Conservation (phyloP, 1,140 invertebrate genomes). For the Oncopodura yosiiana region DNA sequence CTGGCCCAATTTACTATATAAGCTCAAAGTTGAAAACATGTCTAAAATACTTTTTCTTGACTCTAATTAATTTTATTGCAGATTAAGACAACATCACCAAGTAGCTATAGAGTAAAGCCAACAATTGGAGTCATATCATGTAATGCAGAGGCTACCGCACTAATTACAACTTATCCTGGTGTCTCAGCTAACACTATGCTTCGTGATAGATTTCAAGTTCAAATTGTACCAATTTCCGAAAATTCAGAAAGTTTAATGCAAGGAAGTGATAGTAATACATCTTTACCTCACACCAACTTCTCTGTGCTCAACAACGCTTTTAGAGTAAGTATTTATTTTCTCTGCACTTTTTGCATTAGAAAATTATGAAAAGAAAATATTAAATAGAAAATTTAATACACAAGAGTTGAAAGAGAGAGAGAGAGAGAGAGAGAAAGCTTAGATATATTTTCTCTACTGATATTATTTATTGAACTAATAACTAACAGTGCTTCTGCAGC, state of each 20-base stretch:
- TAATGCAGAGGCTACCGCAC: conserved; percentile 44
- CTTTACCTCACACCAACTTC: no score
- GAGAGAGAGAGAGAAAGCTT: no score
- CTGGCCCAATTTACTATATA: no score
- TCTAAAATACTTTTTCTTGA: no score
- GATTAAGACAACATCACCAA: conserved; percentile 70
- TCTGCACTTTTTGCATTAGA: not conserved
- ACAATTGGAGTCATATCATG: conserved; percentile 62
- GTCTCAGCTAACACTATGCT: conserved; percentile 4
- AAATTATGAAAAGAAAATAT: not conserved
- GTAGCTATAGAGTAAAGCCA: conserved; percentile 81
- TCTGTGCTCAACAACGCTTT: no score
- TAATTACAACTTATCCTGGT: conserved; percentile 19
- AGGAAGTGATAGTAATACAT: not conserved
- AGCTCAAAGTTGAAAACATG: no score
- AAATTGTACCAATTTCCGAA: conserved; percentile 14
- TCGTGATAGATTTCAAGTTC: conserved; percentile 31
- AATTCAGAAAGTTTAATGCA: not conserved
- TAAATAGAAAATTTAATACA: not conserved
- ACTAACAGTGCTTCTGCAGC: no score
- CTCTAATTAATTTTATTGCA: conserved; percentile 43
- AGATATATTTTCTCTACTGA: no score
- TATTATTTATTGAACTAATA: no score
- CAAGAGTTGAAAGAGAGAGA: not conserved
- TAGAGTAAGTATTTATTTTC: not conserved